Percentiles rank a stretch among this genome's conserved stretches.
These are phyloP conservation scores for Scolopax bukidnonensis DNA, from an alignment of 2,797 vertebrate genomes.

Conservation along the genomic window DNA sequence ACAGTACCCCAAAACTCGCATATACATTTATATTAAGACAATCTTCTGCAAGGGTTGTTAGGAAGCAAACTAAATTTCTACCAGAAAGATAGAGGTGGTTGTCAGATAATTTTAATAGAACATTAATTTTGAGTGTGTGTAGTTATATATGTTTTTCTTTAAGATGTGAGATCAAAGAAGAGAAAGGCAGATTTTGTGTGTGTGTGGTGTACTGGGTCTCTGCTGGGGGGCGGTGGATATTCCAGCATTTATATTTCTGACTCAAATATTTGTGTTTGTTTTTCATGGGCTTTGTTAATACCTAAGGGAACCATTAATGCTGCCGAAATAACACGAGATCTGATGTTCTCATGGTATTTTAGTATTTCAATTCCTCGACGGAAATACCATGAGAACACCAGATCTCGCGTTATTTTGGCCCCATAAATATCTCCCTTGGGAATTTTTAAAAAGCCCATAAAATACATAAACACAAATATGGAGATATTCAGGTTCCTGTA, in stretches of 20 bases:
- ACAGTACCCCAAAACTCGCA: neutral
- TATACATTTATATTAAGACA: neutral
- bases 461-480: conserved; percentile 68
- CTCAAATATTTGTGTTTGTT: conserved; percentile 66
- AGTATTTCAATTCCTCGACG: conserved; percentile 39
- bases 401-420: conserved; percentile 52
- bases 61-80: neutral
- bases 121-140: neutral
- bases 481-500: conserved; percentile 48
- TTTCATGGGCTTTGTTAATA: conserved; percentile 64
- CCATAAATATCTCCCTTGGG: conserved; percentile 50
- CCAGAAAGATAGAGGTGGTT: neutral
- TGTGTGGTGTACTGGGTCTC: neutral
- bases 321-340: conserved; percentile 61
- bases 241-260: conserved; percentile 23
- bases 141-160: neutral
- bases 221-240: neutral
- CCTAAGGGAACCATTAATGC: conserved; percentile 63
- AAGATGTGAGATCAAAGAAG: neutral
- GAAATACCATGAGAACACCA: conserved; percentile 43
- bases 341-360: conserved; percentile 61
- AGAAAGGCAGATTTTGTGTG: too few relatives aligned
- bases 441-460: conserved; percentile 59
- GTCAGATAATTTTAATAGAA: neutral
- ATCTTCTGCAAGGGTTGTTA: neutral